Evolutionary conservation across 2,797 vertebrate species (phyloP).

Genomic region (Arnoldichthys spilopterus): DNA sequence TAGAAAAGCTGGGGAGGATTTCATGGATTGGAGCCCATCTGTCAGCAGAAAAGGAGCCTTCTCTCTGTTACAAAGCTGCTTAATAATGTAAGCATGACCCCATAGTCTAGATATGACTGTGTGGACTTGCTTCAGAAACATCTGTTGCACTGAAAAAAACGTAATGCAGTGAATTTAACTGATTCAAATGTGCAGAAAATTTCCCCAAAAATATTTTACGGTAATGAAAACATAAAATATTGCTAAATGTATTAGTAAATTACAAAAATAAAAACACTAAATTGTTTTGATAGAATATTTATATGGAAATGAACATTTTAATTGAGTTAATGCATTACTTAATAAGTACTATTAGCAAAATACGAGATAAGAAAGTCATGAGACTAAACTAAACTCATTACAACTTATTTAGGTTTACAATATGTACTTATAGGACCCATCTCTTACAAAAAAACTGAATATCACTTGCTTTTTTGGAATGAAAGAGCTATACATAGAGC

Average conservation of each 20-base stretch:
- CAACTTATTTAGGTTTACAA: no score
- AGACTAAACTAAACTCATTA: background rate
- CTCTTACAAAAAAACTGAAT: no score
- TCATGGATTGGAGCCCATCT: conserved; percentile 36
- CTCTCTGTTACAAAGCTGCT: conserved; percentile 26
- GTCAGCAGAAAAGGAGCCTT: conserved; percentile 25
- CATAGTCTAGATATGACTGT: background rate
- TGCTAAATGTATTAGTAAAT: background rate
- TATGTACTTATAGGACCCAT: no score
- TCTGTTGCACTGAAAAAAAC: background rate
- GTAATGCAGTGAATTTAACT: background rate
- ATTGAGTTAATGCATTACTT: background rate
- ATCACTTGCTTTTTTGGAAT: no score
- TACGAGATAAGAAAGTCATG: background rate
- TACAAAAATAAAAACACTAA: background rate
- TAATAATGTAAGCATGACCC: conserved; percentile 29
- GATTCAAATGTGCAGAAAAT: background rate
- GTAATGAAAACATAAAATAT: background rate
- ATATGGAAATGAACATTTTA: no score
- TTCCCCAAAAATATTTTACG: background rate
- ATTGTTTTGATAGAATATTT: background rate
- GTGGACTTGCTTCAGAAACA: background rate
- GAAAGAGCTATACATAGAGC: no score
- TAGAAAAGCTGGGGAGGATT: conserved; percentile 41
- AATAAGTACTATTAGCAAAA: background rate